phyloP scores from a whole-genome alignment of 2,797 vertebrate species.

The Enteromius trimaculatus region DNA sequence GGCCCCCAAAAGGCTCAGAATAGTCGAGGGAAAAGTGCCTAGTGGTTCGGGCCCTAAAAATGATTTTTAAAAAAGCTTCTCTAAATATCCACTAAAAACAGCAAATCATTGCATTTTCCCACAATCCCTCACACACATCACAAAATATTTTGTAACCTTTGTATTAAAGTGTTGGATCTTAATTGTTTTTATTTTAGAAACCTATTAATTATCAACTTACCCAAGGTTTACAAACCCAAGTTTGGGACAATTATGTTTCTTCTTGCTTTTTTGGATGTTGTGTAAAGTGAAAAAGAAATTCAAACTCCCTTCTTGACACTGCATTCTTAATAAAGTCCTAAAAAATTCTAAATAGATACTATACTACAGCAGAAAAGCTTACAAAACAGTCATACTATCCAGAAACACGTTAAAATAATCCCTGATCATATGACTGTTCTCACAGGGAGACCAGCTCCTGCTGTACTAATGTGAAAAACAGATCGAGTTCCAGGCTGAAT shows the following conservation, averaged over 20 bases:
- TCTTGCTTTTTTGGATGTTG: background rate
- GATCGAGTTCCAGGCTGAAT: conserved; percentile 15
- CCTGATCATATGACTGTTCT: conserved; percentile 5
- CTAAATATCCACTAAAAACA: background rate
- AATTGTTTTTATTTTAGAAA: background rate
- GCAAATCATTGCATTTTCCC: no score
- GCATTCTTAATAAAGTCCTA: background rate
- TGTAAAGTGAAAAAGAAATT: background rate
- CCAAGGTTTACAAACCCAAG: background rate
- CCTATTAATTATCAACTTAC: background rate
- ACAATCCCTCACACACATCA: background rate
- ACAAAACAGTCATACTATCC: conserved; percentile 17
- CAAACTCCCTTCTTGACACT: background rate
- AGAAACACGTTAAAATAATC: background rate
- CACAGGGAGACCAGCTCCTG: background rate
- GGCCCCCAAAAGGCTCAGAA: no score
- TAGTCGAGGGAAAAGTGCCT: no score
- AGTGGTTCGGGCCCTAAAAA: background rate
- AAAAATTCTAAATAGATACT: background rate
- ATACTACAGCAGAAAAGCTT: background rate
- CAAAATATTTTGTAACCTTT: background rate
- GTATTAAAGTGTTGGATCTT: background rate
- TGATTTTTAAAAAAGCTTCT: background rate
- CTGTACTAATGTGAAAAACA: conserved; percentile 36
- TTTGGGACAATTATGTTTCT: background rate